A percentile compares a stretch with the other conserved stretches of the same genome.
Evolutionary conservation across 2,888 invertebrate genomes (phyloP).

Genomic region (Hirtodrosophila confusa): DNA sequence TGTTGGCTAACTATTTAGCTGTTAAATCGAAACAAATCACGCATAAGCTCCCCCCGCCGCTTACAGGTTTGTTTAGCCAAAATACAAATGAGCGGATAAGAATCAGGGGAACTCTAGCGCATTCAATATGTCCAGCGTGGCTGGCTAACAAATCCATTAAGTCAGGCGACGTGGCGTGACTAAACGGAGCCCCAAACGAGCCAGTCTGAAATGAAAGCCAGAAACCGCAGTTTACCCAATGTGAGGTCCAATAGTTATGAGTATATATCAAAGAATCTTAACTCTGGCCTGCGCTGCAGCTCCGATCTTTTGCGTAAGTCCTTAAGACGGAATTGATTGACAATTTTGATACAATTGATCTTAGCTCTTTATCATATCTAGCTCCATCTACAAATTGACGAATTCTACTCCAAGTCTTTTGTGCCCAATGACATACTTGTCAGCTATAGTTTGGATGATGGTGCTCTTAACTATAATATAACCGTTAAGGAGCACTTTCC

Average conservation of each 20-base stretch:
- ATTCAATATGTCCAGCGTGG: constrained; percentile 23
- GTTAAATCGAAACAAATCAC: constrained; percentile 35
- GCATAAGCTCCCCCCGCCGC: constrained; percentile 8
- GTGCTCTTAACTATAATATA: constrained; percentile 62
- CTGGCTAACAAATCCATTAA: constrained; percentile 52
- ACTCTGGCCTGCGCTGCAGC: constrained; percentile 1
- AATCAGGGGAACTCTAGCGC: constrained; percentile 27
- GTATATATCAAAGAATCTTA: constrained; percentile 9
- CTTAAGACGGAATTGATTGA: too few species aligned
- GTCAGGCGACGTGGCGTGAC: constrained; percentile 62
- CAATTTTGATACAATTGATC: too few species aligned
- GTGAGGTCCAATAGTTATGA: constrained; percentile 12
- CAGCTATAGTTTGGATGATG: constrained; percentile 43
- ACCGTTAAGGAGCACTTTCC: constrained; percentile 66
- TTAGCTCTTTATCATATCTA: constrained; percentile 11
- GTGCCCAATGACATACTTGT: constrained; percentile 68
- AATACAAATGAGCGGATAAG: constrained; percentile 39
- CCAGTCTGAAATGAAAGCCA: constrained; percentile 16
- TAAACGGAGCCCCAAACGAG: constrained; percentile 34
- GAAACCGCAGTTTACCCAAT: constrained; percentile 1
- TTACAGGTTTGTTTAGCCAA: constrained; percentile 11
- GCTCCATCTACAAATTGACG: constrained; percentile 54
- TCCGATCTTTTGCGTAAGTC: constrained; percentile 45
- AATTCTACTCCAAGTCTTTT: constrained; percentile 74
- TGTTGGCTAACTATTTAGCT: constrained; percentile 14